Evolutionary conservation across 2,888 invertebrate species (phyloP), one percentile per base, ranked within the genome.

Genomic region (Stegophylla sp.): DNA sequence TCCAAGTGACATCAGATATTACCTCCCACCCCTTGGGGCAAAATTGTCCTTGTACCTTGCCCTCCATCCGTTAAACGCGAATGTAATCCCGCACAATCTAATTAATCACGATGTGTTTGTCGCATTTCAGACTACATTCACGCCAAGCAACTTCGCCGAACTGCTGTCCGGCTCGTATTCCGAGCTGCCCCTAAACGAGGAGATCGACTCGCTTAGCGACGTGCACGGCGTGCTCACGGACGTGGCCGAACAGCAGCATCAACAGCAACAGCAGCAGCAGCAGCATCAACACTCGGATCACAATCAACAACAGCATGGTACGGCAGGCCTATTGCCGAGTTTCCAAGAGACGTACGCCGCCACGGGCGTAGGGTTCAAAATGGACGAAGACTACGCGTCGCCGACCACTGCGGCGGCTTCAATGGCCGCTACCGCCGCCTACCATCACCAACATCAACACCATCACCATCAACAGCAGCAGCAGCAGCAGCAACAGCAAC

Each of bases 311-410:
- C 92, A 69, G n/a, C 43, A 20, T 34, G 64, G 23, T 51, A 15
- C 81, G 28, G 9, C 53, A 41, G 67, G 74, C 51, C 48, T 89
- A 67, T 87, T 94, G 85, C 94, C 94, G 83, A 94, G 94, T 88
- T 94, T 94, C 88, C 93, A 95, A 88, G 95, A 95, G 88, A 95
- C 87, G 86, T 85, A 90, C 90, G 82, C 90, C 89, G 85, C 87
- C 90, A 82, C 90, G 89, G 85, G 90, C 61, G 89, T 91, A 84
- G 91, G 91, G 45, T 91, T 93, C 85, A 94, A 94, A 87, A 94
- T 94, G 94, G 94, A 94, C 86, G 94, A 94, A 85, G 94, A 94
- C 85, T 93, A 93, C 86, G 45, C 82, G 64, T 51, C 83, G 67
- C 51, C 82, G 73, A 20, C 74, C 28, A 48, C 56, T 10, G 28